Conservation (phyloP, 2,888 invertebrate genomes). For the Drosophila glabriapex region DNA sequence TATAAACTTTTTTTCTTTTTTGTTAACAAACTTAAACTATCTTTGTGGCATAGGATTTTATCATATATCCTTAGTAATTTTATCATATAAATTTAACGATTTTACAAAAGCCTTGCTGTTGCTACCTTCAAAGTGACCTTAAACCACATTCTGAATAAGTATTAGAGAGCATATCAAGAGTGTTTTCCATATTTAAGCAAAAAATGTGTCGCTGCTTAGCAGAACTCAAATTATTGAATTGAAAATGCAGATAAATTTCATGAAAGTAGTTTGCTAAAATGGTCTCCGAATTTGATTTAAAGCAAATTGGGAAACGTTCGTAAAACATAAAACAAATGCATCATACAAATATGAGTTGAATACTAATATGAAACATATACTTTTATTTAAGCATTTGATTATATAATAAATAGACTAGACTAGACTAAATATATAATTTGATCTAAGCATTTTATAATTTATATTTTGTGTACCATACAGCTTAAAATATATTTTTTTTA, state of each 20-base stretch:
- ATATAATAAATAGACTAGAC: not conserved
- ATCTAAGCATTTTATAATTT: not conserved
- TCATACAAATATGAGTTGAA: not conserved
- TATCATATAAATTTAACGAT: too few relatives aligned
- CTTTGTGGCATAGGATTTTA: not conserved
- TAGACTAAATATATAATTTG: not conserved
- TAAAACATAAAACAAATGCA: not conserved
- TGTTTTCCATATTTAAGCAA: not conserved
- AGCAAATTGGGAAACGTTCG: not conserved
- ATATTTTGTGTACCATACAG: not conserved
- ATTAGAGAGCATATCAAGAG: not conserved
- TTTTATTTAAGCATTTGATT: not conserved
- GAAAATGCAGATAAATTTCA: not conserved
- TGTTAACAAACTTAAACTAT: not conserved
- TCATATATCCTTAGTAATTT: not conserved
- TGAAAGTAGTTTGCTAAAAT: not conserved
- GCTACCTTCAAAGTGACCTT: not conserved
- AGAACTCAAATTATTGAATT: not conserved
- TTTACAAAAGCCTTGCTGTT: not conserved
- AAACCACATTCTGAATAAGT: not conserved
- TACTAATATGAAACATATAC: not conserved
- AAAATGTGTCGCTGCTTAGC: not conserved
- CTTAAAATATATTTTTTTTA: not conserved
- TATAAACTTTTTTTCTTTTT: not conserved
- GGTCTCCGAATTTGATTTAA: not conserved